Base-by-base conservation (phyloP, 1,140 invertebrate genomes). In the Drosophila sulfurigaster region DNA sequence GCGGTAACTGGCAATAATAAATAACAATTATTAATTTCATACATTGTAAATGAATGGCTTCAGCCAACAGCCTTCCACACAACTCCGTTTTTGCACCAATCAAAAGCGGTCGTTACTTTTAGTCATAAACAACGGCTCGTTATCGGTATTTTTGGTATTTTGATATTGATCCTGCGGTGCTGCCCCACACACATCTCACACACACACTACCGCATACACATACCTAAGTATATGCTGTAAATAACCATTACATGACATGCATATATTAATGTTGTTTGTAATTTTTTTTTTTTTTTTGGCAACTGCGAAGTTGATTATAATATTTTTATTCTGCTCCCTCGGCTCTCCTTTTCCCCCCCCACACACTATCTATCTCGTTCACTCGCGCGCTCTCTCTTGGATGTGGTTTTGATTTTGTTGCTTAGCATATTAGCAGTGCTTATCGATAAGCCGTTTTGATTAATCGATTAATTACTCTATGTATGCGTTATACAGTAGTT, bases 381-480 rank as follows among this genome's bases (percentile, higher is more conserved):
- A 16, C 46, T 70, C 15, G 43, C 32, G 28, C 15, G 35, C 16
- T 46, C 28, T 57, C 48, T 43, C 32, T 38, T 60, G 66, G 66
- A 70, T 67, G 64, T 68, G 71, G 64, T 64, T 15, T 38, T 67
- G 54, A 60, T 49, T 38, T 38, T 38, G 35, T 51, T 57, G 69
- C 62, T 51, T 72, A 71, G 16, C 51, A 71, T 41, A 15, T 25
- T 25, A 52, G 28, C 11, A 38, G 49, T 25, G 49, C 11, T 52
- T 52, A 32, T 52, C 49, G 49, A 52, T 30, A 52, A 52, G 25
- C 49, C 1, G 69, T 10, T 66, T 48, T 16, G 43, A 66, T 72
- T 72, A 57, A 66, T 66, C 52, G 35, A 65, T 57, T 49, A 43
- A 65, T 46, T 46, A 7, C 6, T 32, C 41, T 20, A 45, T 58